A percentile compares a stretch with the other conserved stretches of the same genome.
Conservation (phyloP, 2,888 invertebrate species). For the Hedya salicella region DNA sequence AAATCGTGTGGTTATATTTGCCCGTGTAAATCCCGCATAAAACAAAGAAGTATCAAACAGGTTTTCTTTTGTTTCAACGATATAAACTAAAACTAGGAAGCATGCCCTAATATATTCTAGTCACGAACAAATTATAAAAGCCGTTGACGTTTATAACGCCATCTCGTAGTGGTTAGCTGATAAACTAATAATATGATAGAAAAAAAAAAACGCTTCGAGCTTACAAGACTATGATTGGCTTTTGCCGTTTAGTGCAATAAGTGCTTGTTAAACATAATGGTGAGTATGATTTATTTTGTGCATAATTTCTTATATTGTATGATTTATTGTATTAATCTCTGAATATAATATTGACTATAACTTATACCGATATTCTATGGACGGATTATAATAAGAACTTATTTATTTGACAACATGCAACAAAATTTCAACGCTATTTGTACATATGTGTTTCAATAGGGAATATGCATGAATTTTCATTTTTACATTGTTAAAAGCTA, state of each 20-base stretch:
- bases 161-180: constrained; percentile 22
- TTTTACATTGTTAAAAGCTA: too few species aligned
- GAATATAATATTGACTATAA: too few species aligned
- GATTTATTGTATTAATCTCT: too few species aligned
- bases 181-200: constrained; percentile 41
- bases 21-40: too few species aligned
- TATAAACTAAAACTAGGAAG: not conserved
- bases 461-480: too few species aligned
- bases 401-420: too few species aligned
- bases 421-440: too few species aligned
- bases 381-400: not conserved
- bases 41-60: not conserved
- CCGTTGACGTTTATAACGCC: constrained; percentile 14
- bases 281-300: constrained; percentile 30
- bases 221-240: constrained; percentile 25
- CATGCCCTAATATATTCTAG: not conserved
- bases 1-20: too few species aligned
- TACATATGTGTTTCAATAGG: too few species aligned
- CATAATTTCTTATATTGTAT: constrained; percentile 19
- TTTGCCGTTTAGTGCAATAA: constrained; percentile 30
- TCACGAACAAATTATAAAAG: not conserved
- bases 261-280: constrained; percentile 35
- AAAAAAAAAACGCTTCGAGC: constrained; percentile 38
- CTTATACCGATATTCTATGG: too few species aligned
- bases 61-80: too few species aligned